phyloP scores from a whole-genome alignment of 2,113 vertebrate genomes.

The Onychostoma macrolepis region DNA sequence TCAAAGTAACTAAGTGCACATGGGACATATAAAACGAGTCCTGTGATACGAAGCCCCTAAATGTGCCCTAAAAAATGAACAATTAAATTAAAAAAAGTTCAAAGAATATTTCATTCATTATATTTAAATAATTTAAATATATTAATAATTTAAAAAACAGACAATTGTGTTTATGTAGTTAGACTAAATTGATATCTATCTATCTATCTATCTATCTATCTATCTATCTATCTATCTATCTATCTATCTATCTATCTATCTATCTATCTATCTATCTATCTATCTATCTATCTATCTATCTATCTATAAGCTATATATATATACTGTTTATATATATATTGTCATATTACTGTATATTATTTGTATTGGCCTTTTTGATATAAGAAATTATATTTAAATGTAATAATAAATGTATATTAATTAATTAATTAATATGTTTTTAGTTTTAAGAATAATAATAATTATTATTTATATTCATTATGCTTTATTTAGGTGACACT shows the following conservation, averaged over 20 bases:
- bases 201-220: too few species aligned
- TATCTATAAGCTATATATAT: background rate
- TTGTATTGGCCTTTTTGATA: background rate
- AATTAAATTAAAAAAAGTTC: too few species aligned
- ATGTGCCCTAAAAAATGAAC: too few species aligned
- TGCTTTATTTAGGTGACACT: background rate
- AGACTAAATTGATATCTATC: too few species aligned
- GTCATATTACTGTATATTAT: background rate
- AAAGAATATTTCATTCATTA: too few species aligned
- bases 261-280: background rate
- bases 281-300: background rate
- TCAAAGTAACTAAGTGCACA: background rate
- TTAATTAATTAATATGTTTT: background rate
- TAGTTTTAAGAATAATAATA: background rate
- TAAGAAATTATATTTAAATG: too few species aligned
- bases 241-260: conserved; percentile 3
- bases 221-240: background rate
- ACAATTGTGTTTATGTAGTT: too few species aligned
- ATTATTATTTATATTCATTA: background rate
- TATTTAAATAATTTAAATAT: too few species aligned
- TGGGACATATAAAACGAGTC: background rate
- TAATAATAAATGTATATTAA: too few species aligned
- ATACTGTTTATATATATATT: too few species aligned
- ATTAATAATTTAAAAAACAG: too few species aligned
- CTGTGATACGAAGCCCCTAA: background rate